Evolutionary conservation across 2,888 invertebrate genomes (phyloP).

Genomic region (Cheilosia scutellata): DNA sequence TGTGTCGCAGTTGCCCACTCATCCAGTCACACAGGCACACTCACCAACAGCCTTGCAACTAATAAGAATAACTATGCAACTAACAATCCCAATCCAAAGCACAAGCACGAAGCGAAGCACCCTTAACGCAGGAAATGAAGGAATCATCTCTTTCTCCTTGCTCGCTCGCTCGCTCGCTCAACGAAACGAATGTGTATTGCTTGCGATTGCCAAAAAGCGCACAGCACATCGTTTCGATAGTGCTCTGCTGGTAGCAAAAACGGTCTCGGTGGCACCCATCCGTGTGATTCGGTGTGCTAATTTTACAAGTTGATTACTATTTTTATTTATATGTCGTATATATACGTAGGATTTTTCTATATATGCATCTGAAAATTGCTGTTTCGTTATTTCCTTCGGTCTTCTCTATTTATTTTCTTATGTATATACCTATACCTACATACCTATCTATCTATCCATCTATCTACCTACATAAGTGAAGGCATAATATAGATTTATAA

Average conservation of each 20-base stretch:
- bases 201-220: conserved; percentile 79
- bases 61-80: conserved; percentile 38
- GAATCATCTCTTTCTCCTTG: neutral
- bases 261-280: conserved; percentile 78
- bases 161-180: conserved; percentile 24
- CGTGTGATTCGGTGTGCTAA: conserved; percentile 72
- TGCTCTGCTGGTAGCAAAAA: conserved; percentile 65
- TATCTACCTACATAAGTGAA: conserved; percentile 7
- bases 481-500: neutral
- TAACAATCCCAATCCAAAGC: conserved; percentile 23
- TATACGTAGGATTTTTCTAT: neutral
- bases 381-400: conserved; percentile 3
- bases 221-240: conserved; percentile 77
- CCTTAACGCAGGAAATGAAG: conserved; percentile 76
- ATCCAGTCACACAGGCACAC: conserved; percentile 9
- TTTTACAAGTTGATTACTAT: conserved; percentile 74
- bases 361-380: conserved; percentile 53
- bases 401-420: neutral
- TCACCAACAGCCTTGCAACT: conserved; percentile 24
- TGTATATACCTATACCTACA: conserved; percentile 2
- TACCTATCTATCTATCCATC: neutral
- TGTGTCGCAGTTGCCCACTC: conserved; percentile 23
- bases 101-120: neutral
- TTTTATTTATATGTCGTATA: conserved; percentile 76
- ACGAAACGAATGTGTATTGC: conserved; percentile 67